phyloP scores from a whole-genome alignment of 2,797 vertebrate genomes.

The Phoebastria nigripes region DNA sequence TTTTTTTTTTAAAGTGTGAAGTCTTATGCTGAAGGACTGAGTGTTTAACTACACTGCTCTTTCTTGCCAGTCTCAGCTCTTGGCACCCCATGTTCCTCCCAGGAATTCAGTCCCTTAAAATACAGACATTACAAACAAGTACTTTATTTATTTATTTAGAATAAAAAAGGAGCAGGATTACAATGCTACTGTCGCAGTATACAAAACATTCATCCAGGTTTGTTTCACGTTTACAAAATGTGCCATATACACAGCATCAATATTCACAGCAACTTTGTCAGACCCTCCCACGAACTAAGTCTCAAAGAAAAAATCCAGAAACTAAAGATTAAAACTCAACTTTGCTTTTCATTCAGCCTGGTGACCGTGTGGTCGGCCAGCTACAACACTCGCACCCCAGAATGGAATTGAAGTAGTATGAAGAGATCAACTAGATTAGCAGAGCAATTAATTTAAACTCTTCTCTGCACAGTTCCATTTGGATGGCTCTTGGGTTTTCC shows the following conservation, averaged over 20 bases:
- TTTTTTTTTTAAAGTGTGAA: neutral
- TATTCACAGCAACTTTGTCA: neutral
- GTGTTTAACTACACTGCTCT: neutral
- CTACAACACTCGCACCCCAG: neutral
- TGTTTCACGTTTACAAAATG: neutral
- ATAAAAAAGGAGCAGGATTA: conserved; percentile 45
- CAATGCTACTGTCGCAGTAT: neutral
- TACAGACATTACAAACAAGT: neutral
- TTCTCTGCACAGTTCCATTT: neutral
- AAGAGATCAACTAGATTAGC: neutral
- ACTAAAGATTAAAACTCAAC: neutral
- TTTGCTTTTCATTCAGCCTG: neutral
- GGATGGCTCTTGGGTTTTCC: neutral
- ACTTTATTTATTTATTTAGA: conserved; percentile 44
- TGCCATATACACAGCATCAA: neutral
- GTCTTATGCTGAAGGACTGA: neutral
- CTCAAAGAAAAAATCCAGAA: neutral
- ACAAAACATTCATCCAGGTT: conserved; percentile 23
- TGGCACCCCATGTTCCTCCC: neutral
- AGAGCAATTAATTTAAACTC: neutral
- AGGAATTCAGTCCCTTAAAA: neutral
- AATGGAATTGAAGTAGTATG: neutral
- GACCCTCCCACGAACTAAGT: neutral
- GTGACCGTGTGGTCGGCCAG: fast-evolving
- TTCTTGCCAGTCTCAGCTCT: neutral